phyloP scores from a whole-genome alignment of 2,113 vertebrate species.

The Plestiodon gilberti region DNA sequence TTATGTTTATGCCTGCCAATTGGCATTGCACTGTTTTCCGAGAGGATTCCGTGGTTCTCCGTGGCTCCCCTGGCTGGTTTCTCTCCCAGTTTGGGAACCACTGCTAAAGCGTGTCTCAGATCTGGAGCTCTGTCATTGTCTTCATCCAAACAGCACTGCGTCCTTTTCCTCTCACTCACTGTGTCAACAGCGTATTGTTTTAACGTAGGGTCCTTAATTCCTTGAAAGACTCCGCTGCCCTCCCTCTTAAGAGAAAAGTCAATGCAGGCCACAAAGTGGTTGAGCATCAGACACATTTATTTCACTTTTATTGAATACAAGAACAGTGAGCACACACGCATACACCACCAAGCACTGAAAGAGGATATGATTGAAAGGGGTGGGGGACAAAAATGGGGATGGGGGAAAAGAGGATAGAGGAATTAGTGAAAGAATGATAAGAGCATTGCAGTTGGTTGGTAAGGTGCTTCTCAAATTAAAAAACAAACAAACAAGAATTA shows the following conservation, averaged over 20 bases:
- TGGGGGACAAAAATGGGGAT: slow-evolving; percentile 74
- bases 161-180: background rate
- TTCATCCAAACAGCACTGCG: background rate
- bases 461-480: slow-evolving; percentile 79
- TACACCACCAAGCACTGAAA: slow-evolving; percentile 91
- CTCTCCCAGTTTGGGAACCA: too few relatives aligned
- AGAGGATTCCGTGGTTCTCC: too few relatives aligned
- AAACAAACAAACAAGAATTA: slow-evolving; percentile 61
- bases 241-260: slow-evolving; percentile 19
- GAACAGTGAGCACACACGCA: slow-evolving; percentile 94
- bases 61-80: too few relatives aligned
- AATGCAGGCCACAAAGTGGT: slow-evolving; percentile 37
- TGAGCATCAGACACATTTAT: slow-evolving; percentile 90
- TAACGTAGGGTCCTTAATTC: fast-evolving
- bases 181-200: background rate
- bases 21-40: too few relatives aligned
- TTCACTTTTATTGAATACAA: slow-evolving; percentile 95
- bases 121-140: background rate
- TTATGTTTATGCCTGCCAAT: too few relatives aligned
- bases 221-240: background rate
- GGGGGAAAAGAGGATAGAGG: slow-evolving; percentile 70
- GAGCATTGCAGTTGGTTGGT: slow-evolving; percentile 71
- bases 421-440: slow-evolving; percentile 76
- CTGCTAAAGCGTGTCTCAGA: background rate
- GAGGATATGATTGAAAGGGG: slow-evolving; percentile 65